Percentiles rank a stretch among this genome's conserved stretches.
Evolutionary conservation across 2,888 invertebrate genomes (phyloP).

Genomic region (Drepanosiphum platanoidis): DNA sequence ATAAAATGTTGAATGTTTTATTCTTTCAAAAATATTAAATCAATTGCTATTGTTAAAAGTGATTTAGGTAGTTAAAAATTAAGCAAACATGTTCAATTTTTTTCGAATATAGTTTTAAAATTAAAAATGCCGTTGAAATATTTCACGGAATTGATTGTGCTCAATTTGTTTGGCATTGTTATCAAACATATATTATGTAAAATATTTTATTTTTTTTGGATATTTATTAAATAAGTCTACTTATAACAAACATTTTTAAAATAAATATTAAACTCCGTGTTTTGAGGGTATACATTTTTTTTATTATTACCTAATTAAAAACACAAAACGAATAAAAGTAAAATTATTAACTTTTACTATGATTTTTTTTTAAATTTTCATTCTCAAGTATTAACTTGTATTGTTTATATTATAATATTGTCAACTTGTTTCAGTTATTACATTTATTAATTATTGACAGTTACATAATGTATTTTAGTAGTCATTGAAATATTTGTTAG

Average conservation of each 20-base stretch:
- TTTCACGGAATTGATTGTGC: neutral
- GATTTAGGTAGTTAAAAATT: neutral
- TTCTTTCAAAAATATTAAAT: slow-evolving; percentile 8
- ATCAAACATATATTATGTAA: slow-evolving; percentile 33
- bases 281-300: slow-evolving; percentile 46
- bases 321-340: slow-evolving; percentile 49
- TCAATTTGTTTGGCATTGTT: slow-evolving; percentile 22
- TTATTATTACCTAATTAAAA: slow-evolving; percentile 47
- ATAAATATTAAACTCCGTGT: slow-evolving; percentile 26
- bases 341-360: slow-evolving; percentile 14
- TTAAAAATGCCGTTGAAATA: slow-evolving; percentile 28
- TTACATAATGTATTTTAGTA: neutral
- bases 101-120: slow-evolving; percentile 9
- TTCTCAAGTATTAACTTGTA: neutral
- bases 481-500: neutral
- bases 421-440: neutral
- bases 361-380: neutral
- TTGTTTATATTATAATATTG: neutral
- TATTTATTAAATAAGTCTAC: slow-evolving; percentile 26
- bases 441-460: neutral
- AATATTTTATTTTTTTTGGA: slow-evolving; percentile 16
- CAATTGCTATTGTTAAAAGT: slow-evolving; percentile 20
- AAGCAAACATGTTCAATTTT: slow-evolving; percentile 32
- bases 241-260: neutral
- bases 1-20: slow-evolving; percentile 22